Conservation (phyloP, 53 echinoderm and acorn worm genomes). For the Zoroaster sp. region DNA sequence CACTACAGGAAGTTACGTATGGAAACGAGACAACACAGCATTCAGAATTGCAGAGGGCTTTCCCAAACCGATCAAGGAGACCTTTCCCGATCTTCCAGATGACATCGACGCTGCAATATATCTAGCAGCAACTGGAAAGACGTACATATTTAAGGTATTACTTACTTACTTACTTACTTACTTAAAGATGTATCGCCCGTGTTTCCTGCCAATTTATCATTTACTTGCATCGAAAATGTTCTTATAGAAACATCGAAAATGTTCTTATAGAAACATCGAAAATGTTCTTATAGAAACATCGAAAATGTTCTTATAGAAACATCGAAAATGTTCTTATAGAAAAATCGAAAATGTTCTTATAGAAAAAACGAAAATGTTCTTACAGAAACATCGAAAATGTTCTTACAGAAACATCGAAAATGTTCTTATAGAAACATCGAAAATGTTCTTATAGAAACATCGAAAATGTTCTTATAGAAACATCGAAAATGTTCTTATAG, state of each 20-base stretch:
- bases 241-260: background rate
- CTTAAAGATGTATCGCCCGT: background rate
- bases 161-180: background rate
- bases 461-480: no score
- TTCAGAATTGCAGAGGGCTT: constrained; percentile 22
- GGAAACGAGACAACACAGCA: constrained; percentile 15
- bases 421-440: no score
- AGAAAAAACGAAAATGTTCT: no score
- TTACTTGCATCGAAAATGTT: background rate
- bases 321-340: background rate
- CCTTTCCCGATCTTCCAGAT: constrained; percentile 69
- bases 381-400: no score
- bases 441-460: no score
- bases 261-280: background rate
- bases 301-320: background rate
- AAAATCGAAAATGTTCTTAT: no score
- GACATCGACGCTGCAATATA: constrained; percentile 74
- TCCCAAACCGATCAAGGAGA: constrained; percentile 57
- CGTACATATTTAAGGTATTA: constrained; percentile 79
- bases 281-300: background rate
- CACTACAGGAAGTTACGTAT: constrained; percentile 61
- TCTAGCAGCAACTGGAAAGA: constrained; percentile 21
- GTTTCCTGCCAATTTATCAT: no score
- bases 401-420: no score
- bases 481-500: no score